A percentile compares a stretch with the other conserved stretches of the same genome.
Conservation (phyloP, 2,113 vertebrate genomes). For the Spilogale gracilis region DNA sequence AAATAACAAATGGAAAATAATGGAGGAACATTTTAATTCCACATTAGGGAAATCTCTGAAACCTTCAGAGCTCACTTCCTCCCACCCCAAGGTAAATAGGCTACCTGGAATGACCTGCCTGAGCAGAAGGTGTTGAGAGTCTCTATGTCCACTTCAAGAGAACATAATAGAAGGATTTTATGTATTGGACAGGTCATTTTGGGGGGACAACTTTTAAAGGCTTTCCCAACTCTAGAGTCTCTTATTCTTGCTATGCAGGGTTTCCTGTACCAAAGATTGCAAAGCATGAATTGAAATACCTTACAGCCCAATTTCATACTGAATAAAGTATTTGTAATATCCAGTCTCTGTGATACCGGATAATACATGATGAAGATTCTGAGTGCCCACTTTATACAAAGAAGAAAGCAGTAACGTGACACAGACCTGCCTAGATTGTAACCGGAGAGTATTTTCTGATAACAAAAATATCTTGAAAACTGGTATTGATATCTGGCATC, state of each 20-base stretch:
- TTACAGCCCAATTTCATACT: neutral
- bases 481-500: neutral
- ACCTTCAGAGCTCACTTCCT: neutral
- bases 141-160: neutral
- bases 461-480: neutral
- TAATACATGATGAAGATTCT: neutral
- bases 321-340: neutral
- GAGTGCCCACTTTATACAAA: neutral
- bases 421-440: neutral
- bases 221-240: neutral
- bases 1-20: neutral
- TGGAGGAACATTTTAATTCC: neutral
- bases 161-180: neutral
- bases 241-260: neutral
- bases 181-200: neutral
- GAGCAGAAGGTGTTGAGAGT: neutral
- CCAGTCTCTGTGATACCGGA: neutral
- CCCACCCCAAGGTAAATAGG: neutral
- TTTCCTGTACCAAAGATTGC: neutral
- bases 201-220: neutral
- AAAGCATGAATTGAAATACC: neutral
- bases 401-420: neutral
- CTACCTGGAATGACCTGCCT: neutral
- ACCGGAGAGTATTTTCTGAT: neutral
- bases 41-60: neutral